Base-by-base conservation (phyloP, 2,113 vertebrate species). In the Mormoops blainvillei region DNA sequence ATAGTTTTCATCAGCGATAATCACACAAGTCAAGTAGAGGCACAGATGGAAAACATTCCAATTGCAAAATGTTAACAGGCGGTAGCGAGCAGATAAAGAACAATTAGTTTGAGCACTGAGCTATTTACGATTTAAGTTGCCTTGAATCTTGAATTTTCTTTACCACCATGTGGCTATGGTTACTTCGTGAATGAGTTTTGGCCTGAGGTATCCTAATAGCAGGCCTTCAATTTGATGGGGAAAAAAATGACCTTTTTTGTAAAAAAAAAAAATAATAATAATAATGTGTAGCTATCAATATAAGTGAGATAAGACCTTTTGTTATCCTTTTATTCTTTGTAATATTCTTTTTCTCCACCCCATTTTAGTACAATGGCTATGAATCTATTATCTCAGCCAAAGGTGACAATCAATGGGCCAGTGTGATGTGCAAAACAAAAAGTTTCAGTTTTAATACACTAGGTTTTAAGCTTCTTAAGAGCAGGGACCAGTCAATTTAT, bases 101-200 rank as follows among this genome's bases (percentile, higher is more conserved):
- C 70, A 96, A 96, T 96, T 97, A 97, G 87, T 26, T 89, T 84
- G 89, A 95, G 81, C 76, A 87, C 87, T 95, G 96, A 96, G 58
- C 86, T 94, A 80, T 90, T 84, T 94, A 82, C 92, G 81, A 94
- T 94, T 94, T 82, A 24, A 68, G 86, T 48, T 84, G 76, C 61
- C 80, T 84, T 92, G 65, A 56, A 85, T 95, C 58, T 89, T 68
- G 63, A 87, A 67, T 88, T 86, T 89, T 80, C 56, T 71, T 92
- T 84, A 56, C 41, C 7, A 52, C 33, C 36, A 58, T 56, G 65
- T 91, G 73, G 61, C 36, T 84, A 7, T 22, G 9, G 41, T 89
- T 93, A 83, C 89, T 78, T 81, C 36, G 89, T 61, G 26, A 87
- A 26, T 77, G 45, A 92, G 4, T 92, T 94, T 83, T 96, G 58